Evolutionary conservation across 2,888 invertebrate genomes (phyloP), one percentile per base, ranked within the genome.

Genomic region (Tryphoninae sp.): DNA sequence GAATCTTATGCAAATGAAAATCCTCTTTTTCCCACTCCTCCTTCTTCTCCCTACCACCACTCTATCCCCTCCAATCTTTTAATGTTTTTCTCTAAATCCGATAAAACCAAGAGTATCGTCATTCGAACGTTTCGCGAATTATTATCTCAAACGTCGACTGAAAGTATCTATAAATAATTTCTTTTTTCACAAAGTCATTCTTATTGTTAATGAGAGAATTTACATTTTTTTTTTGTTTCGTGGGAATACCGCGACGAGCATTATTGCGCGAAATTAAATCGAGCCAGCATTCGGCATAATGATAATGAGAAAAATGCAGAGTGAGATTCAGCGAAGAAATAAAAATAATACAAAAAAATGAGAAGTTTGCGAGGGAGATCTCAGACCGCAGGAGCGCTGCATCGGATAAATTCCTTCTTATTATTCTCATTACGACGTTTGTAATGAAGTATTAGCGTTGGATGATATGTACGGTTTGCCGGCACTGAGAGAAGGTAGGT

Each of bases 381-480:
- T 49, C 45, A 51, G 76, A 61, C 76, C 76, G 55, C 76, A 76
- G 67, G 68, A 76, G 68, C 75, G 76, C 83, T 86, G 82, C 86
- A 87, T 85, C 86, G 88, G 88, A 90, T 90, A 89, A 89, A 90
- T 89, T 89, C 89, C 88, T 88, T 86, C 91, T 91, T 90, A 91
- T 91, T 91, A 91, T 91, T 91, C 90, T 90, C 90, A 89, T 91
- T 90, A 89, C 89, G 88, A 77, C 86, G 87, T 88, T 89, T 88
- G 85, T 91, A 91, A 91, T 90, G 91, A 91, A 91, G 89, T 89
- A 91, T 91, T 89, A 90, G 88, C 89, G 87, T 33, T 58, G 72
- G 82, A 79, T 42, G 75, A 81, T 81, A 64, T 73, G 73, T 69
- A 61, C 53, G 67, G 62, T 61, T 59, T 59, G 68, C 40, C 16